Evolutionary conservation across 2,888 invertebrate species (phyloP).

Genomic region (Plemyria rubiginata): DNA sequence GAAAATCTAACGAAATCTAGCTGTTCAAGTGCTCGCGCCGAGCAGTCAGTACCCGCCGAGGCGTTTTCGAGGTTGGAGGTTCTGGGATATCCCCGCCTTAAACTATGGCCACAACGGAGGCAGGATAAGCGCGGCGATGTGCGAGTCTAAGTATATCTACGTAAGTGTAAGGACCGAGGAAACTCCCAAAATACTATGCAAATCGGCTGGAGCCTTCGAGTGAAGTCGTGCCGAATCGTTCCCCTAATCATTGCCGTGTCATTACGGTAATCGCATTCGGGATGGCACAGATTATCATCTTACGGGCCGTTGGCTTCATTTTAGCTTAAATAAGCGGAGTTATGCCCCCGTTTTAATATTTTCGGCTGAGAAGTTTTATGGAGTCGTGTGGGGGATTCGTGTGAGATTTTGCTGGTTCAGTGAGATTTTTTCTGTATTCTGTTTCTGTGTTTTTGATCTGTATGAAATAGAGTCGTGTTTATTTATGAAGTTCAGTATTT

Average conservation of each 20-base stretch:
- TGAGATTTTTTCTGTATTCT: conserved; percentile 10
- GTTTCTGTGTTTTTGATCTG: no score
- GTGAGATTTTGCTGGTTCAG: conserved; percentile 7
- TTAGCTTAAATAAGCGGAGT: conserved; percentile 37
- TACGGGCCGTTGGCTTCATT: conserved; percentile 43
- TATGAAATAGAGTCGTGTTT: background rate
- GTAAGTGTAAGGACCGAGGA: no score
- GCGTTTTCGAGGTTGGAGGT: no score
- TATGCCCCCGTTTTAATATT: conserved; percentile 37
- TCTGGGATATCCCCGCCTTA: no score
- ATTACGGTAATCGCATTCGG: conserved; percentile 48
- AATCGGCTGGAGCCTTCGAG: conserved; percentile 35
- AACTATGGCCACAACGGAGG: no score
- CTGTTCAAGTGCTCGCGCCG: no score
- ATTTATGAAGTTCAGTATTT: no score
- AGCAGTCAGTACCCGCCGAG: no score
- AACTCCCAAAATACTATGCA: conserved; percentile 27
- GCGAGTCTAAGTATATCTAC: no score
- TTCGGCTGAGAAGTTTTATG: conserved; percentile 28
- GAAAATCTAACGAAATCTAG: no score
- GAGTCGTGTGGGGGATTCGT: conserved; percentile 19
- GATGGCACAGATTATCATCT: conserved; percentile 51
- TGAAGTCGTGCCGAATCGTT: conserved; percentile 44
- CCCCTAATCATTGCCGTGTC: conserved; percentile 46
- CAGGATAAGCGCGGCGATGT: no score